Evolutionary conservation across 2,797 vertebrate species (phyloP), one percentile per base, ranked within the genome.

Genomic region (Allobates femoralis): DNA sequence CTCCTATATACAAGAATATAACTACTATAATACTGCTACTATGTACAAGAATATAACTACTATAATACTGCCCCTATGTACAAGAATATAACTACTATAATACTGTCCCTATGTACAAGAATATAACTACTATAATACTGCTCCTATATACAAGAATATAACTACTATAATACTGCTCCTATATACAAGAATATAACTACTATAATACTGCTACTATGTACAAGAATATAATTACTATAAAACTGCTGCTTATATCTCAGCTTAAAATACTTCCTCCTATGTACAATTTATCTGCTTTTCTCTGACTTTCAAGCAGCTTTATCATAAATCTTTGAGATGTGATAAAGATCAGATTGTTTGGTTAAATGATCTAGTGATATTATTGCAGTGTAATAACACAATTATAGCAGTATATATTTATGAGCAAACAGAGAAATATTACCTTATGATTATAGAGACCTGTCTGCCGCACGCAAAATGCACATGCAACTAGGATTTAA

Each of bases 321-420:
- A 10, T 62, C 12, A 62, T 14, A 2, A 15, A 28, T 62, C 60
- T 23, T 15, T 14, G 7, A 41, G 60, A 23, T 28, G 34, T 64
- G 37, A 80, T 80, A 66, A 80, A 51, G 37, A 51, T 64, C 12
- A 80, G 26, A 80, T 51, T 80, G 79, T 19, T 26, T n/a, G 4
- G 55, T 30, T 50, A 11, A 41, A 64, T 64, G 37, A 64, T 64
- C 58, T 14, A 1, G 37, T 10, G 21, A 53, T 80, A 62, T 19
- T 18, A 15, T 7, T 41, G 18, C n/a, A 32, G 15, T 80, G n/a
- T 46, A 51, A 64, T 28, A 26, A 80, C 37, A 30, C 5, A n/a
- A n/a, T 66, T 5, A 46, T 30, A 18, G 16, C 21, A 12, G 28
- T 64, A 79, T 62, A 79, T 41, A 5, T 50, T 80, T 64, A 80